phyloP scores from a whole-genome alignment of 2,888 invertebrate genomes.

The Trichopoda pennipes region DNA sequence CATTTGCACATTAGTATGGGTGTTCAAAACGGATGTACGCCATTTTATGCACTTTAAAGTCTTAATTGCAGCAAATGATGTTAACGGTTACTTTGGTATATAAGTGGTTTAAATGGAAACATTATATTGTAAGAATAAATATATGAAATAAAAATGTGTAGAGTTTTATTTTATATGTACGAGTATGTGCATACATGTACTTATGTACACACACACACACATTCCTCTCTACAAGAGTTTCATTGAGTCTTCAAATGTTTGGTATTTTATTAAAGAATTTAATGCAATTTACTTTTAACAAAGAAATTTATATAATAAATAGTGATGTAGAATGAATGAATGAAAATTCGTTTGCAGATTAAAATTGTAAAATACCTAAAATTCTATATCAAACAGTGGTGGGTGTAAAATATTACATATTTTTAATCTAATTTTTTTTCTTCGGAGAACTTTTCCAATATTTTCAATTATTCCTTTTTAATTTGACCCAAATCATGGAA shows the following conservation, averaged over 20 bases:
- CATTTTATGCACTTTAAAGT: slow-evolving; percentile 68
- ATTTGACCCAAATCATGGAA: too few relatives aligned
- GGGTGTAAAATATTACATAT: too few relatives aligned
- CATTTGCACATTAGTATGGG: slow-evolving; percentile 60
- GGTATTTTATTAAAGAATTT: too few relatives aligned
- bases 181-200: background rate
- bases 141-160: slow-evolving; percentile 19
- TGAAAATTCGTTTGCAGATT: too few relatives aligned
- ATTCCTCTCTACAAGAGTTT: background rate
- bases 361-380: too few relatives aligned
- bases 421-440: too few relatives aligned
- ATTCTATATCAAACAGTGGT: too few relatives aligned
- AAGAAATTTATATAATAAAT: too few relatives aligned
- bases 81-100: slow-evolving; percentile 67
- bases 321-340: too few relatives aligned
- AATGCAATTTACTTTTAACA: too few relatives aligned
- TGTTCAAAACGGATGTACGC: slow-evolving; percentile 66
- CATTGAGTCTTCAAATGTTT: background rate
- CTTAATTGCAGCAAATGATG: slow-evolving; percentile 68
- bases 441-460: too few relatives aligned
- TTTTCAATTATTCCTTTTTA: too few relatives aligned
- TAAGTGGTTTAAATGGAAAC: slow-evolving; percentile 68
- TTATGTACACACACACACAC: background rate
- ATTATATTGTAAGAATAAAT: slow-evolving; percentile 37
- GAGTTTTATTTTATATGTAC: slow-evolving; percentile 19